Percentiles rank a stretch among this genome's conserved stretches.
Evolutionary conservation across 2,113 vertebrate species (phyloP).

Genomic region (Xyliphius kryptos): DNA sequence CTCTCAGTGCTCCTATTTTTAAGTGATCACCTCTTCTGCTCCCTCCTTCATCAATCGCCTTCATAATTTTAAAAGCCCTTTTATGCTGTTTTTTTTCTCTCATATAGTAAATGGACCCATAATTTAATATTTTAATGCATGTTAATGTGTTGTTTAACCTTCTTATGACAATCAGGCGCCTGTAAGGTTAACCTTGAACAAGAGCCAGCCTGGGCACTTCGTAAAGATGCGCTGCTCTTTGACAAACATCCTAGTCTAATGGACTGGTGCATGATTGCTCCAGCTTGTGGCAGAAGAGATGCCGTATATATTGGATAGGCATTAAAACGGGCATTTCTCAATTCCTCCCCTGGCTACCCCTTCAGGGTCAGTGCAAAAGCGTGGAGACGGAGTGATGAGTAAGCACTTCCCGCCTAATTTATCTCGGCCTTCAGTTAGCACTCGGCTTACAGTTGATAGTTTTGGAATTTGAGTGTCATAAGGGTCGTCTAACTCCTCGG

Average conservation of each 20-base stretch:
- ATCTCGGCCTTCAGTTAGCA: constrained; percentile 70
- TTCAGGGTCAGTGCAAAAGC: constrained; percentile 89
- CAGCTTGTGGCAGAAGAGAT: constrained; percentile 77
- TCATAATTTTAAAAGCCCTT: constrained; percentile 75
- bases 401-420: constrained; percentile 72
- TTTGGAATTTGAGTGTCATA: constrained; percentile 11
- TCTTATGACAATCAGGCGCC: constrained; percentile 68
- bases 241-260: constrained; percentile 81
- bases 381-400: constrained; percentile 82
- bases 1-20: constrained; percentile 43
- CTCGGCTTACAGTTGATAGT: constrained; percentile 56
- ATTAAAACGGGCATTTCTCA: constrained; percentile 93
- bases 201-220: constrained; percentile 74
- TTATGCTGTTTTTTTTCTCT: constrained; percentile 73
- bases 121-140: constrained; percentile 76
- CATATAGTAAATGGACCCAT: constrained; percentile 72
- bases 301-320: constrained; percentile 92
- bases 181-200: constrained; percentile 84
- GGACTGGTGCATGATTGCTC: constrained; percentile 86
- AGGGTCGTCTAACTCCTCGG: no score
- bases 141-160: constrained; percentile 77
- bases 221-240: constrained; percentile 79
- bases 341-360: constrained; percentile 76
- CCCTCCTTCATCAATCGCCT: constrained; percentile 61
- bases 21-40: constrained; percentile 30